Percentiles rank a stretch among this genome's conserved stretches.
Conservation (phyloP, 2,113 vertebrate genomes). For the Dicrurus megarhynchus region DNA sequence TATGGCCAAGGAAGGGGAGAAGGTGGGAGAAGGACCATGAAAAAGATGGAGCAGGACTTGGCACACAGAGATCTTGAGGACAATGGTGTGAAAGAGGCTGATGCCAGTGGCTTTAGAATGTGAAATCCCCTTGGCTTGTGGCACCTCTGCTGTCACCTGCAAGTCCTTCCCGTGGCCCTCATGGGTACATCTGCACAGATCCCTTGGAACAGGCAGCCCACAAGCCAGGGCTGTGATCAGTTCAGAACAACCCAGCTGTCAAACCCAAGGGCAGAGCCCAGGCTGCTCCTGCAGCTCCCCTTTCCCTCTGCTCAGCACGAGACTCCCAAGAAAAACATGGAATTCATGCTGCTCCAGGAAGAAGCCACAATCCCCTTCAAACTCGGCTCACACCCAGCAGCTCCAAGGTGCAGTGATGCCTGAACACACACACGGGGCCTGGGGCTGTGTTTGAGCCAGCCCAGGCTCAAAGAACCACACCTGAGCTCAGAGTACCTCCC, state of each 20-base stretch:
- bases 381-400: not conserved
- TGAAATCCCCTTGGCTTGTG: not conserved
- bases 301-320: not conserved
- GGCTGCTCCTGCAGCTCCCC: not conserved
- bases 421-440: not conserved
- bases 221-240: not conserved
- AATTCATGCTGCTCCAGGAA: not conserved
- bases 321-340: not conserved
- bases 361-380: not conserved
- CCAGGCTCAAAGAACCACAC: not conserved
- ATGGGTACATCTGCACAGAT: not conserved
- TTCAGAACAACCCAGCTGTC: not conserved
- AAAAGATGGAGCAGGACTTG: not conserved
- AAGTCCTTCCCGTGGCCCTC: not conserved
- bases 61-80: not conserved
- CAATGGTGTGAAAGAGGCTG: not conserved
- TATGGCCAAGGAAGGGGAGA: not conserved
- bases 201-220: not conserved
- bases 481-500: not conserved
- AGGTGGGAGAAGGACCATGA: not conserved
- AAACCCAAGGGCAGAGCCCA: not conserved
- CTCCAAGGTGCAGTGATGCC: not conserved
- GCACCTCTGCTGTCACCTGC: not conserved
- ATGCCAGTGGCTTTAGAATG: not conserved
- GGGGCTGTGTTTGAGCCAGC: not conserved